Base-by-base conservation (phyloP, 37 sponge, comb jelly and placozoan species). In the Aphrocallistes beatrix region DNA sequence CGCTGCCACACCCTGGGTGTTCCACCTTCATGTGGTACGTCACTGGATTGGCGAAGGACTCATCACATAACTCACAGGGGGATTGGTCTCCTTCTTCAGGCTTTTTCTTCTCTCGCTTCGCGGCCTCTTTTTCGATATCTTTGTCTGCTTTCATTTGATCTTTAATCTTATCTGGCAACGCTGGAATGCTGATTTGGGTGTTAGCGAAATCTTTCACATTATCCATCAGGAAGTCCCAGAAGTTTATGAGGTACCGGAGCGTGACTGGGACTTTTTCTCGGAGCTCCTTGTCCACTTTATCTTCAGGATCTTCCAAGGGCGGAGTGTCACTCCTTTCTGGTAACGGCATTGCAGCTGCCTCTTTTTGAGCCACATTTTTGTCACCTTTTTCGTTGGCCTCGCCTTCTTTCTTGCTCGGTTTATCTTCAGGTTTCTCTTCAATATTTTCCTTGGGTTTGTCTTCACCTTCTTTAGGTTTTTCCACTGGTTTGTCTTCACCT, bases 1-100 rank as follows among this genome's bases (percentile, higher is more conserved):
- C 90, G 38, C 87, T 87, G 60, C 91, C 89, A 86, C 99, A 97
- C 6, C 99, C 99, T 0, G 91, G 92, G 51, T 97, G 99, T 34
- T 81, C 40, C 21, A 90, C 85, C 81, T 92, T 91, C 99, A 97
- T 97, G 91, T 97, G 99, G 69, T 94, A 97, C 38, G 99, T 97
- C 25, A 97, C 95, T 1, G 99, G 99, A 81, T 90, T 89, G 13
- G 91, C 88, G 82, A 90, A 93, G 39, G 51, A 81, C 39, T 91
- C 90, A 37, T 91, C 94, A 83, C 99, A 97, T 47, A 97, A 88
- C 83, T 97, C 99, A 84, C 99, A 97, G 28, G 90, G 37, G 1
- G 91, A 91, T 19, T 85, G 39, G 21, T 91, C 90, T 48, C 88
- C 84, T 30, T 85, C 92, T 1, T 85, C 90, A 48, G 36, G 0